Base-by-base conservation (phyloP, 2,113 vertebrate species). In the Zosterops borbonicus region DNA sequence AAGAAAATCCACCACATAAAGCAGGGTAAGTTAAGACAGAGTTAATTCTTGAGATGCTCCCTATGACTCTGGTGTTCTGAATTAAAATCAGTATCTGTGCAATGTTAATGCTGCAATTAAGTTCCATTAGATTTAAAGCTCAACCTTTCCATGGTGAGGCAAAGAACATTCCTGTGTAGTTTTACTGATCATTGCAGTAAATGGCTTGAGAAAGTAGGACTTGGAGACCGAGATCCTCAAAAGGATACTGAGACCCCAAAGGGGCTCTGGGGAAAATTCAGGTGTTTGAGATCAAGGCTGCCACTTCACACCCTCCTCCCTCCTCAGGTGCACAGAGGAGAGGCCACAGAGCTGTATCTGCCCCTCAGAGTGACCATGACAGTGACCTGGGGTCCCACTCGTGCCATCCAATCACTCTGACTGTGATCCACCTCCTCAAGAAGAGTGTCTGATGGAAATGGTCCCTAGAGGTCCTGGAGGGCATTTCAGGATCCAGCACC, bases 81-180 rank as follows among this genome's bases (percentile, higher is more conserved):
- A 83, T 35, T 75, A 50, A 87, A 94, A 92, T 83, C 84, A 50
- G 25, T 77, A 60, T 39, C 80, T 95, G 69, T 85, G 90, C 79
- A 83, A 75, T 50, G 74, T 90, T 91, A 96, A 96, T 73, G 50
- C 59, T 63, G 67, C 83, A 95, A 97, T 97, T 97, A 96, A 96
- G 92, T 93, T 75, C 95, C 92, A 89, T 94, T 96, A 95, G 85
- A 96, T 95, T 95, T 96, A 95, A 97, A 95, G 70, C 89, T 92
- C 83, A 92, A 23, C 59, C 60, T 95, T 97, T 96, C 90, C 93
- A 86, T 12, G 89, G 67, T 67, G 81, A 73, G 46, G 94, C 87
- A 87, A 92, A 86, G 89, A 95, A 83, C 62, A 67, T 83, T 88
- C 65, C 44, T 91, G 8, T 89, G 78, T 80, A 73, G 37, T 82